These are phyloP conservation scores for Ashinkailepas kermadecensis DNA, from an alignment of 2,888 invertebrate genomes.

Conservation along the genomic window DNA sequence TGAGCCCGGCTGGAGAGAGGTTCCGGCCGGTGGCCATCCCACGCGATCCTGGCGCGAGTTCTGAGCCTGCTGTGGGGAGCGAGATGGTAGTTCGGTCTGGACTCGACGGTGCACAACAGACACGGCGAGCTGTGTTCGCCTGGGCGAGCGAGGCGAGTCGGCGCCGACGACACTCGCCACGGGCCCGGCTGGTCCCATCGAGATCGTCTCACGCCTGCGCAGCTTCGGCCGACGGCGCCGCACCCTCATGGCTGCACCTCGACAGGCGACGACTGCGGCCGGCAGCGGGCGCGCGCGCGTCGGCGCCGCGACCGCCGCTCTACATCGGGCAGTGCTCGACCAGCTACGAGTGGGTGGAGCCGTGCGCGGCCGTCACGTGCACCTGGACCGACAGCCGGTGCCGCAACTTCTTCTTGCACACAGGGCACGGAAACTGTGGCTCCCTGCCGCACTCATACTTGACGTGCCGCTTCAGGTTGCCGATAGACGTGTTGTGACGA, in stretches of 20 bases:
- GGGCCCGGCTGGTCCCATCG: no score
- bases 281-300: neutral
- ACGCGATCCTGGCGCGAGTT: no score
- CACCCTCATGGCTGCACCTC: no score
- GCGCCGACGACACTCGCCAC: no score
- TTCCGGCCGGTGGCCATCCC: no score
- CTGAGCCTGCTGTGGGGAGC: no score
- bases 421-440: constrained; percentile 64
- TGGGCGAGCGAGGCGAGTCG: no score
- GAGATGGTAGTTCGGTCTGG: no score
- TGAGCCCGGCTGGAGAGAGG: no score
- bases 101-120: no score
- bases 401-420: constrained; percentile 47
- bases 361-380: constrained; percentile 32
- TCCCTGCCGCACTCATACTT: constrained; percentile 67
- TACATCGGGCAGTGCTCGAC: neutral
- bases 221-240: neutral
- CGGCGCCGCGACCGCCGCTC: neutral
- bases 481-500: constrained; percentile 36
- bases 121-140: no score
- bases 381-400: constrained; percentile 34
- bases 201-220: neutral
- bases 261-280: no score
- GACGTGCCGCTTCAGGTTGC: constrained; percentile 56
- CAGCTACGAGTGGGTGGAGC: neutral